Percentiles rank a stretch among this genome's conserved stretches.
These are phyloP conservation scores for Agapornis roseicollis DNA, from an alignment of 2,113 vertebrate genomes.

Conservation along the genomic window DNA sequence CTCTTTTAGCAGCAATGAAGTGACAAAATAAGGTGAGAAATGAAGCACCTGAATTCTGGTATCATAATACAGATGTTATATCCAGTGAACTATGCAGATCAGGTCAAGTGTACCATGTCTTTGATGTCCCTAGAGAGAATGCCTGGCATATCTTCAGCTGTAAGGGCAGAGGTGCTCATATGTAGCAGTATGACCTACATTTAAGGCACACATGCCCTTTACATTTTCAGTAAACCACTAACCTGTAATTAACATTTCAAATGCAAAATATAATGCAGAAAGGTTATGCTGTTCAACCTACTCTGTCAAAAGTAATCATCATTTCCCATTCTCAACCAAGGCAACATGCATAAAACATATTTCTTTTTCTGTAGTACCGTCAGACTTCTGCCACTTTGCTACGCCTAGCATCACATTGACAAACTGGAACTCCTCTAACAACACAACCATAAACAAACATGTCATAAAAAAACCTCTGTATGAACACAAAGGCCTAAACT, in stretches of 20 bases:
- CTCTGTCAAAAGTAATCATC: constrained; percentile 36
- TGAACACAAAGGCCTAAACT: background rate
- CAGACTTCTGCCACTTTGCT: background rate
- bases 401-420: background rate
- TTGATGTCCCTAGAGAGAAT: background rate
- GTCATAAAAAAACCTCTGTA: background rate
- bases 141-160: background rate
- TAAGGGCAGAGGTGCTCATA: background rate
- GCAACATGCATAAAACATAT: constrained; percentile 22
- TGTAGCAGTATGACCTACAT: constrained; percentile 2
- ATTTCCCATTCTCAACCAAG: background rate
- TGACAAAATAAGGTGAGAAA: background rate
- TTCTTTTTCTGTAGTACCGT: background rate
- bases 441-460: background rate
- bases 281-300: background rate
- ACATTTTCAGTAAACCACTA: background rate
- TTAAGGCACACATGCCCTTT: background rate
- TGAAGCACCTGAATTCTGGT: background rate
- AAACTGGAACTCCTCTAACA: background rate
- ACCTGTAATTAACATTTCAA: constrained; percentile 38
- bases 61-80: background rate
- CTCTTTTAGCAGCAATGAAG: background rate
- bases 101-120: background rate
- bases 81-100: background rate
- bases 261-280: constrained; percentile 1